Conservation (phyloP, 2,113 vertebrate genomes). For the Collichthys lucidus region DNA sequence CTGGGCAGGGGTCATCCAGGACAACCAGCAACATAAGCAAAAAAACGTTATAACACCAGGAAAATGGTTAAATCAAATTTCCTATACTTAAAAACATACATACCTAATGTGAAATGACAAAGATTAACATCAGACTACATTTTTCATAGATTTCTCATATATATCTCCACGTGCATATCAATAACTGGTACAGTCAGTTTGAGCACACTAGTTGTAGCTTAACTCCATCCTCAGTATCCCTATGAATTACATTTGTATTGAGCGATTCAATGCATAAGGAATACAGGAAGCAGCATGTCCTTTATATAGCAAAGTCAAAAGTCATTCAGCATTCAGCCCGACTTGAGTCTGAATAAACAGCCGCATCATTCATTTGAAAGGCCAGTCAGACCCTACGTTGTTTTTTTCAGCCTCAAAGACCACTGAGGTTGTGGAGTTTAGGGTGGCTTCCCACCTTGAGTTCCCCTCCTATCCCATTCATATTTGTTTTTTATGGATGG, state of each 20-base stretch:
- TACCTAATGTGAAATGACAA: too few relatives aligned
- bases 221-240: not conserved
- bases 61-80: not conserved
- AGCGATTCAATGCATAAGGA: too few relatives aligned
- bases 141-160: not conserved
- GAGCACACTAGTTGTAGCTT: not conserved
- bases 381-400: too few relatives aligned
- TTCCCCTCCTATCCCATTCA: too few relatives aligned
- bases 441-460: too few relatives aligned
- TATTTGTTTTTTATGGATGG: not conserved
- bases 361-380: too few relatives aligned
- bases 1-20: slow-evolving; percentile 13
- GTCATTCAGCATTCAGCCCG: too few relatives aligned
- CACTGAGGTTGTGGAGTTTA: not conserved
- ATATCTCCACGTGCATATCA: not conserved
- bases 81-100: too few relatives aligned
- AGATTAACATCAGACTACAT: not conserved
- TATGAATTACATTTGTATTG: not conserved
- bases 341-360: too few relatives aligned
- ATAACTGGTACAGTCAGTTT: not conserved
- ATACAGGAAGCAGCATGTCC: too few relatives aligned
- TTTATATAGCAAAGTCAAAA: too few relatives aligned
- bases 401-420: too few relatives aligned
- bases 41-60: not conserved
- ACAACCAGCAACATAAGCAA: slow-evolving; percentile 7